Evolutionary conservation across 2,888 invertebrate genomes (phyloP), one percentile per base, ranked within the genome.

Genomic region (Stratiomys singularior): DNA sequence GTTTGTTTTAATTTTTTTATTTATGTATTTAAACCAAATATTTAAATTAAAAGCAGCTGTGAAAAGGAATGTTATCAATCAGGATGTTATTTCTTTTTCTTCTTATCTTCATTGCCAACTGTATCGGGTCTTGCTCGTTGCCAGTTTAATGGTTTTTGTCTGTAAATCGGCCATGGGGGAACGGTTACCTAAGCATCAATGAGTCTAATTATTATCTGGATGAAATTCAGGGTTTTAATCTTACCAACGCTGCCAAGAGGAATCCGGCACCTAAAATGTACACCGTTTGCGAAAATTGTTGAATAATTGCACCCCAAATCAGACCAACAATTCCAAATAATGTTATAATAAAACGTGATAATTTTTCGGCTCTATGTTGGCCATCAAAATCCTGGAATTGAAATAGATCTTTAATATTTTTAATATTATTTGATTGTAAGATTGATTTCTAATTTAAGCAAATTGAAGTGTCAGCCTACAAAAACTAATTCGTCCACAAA

Each of bases 121-220:
- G 87, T 77, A 87, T 90, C 86, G 0, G 88, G 88, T 77, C 90
- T 88, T 3, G 93, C 91, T 84, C 95, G 96, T 85, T 96, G 96
- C 98, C 98, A 98, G 80, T 93, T 93, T 4, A 98, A 88, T 1
- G 97, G 93, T 84, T 95, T 95, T 80, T 92, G 91, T 80, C 97
- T 91, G 84, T 96, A 98, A 91, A 97, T 94, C 0, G 97, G 96
- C 97, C 98, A 98, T n/a, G 97, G 97, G 28, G 97, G 97, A 83
- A 98, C 92, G 0, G 96, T 96, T 63, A 97, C 86, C 93, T 93
- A 82, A 3, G 85, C 83, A 83, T 37, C 9, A 37, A 37, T 5
- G 9, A n/a, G n/a, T n/a, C n/a, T 37, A 37, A 37, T 5, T 5
- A 37, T 37, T 37, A 37, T 37, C 9, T 5, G 5, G 9, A 3